Base-by-base conservation (phyloP, 2,888 invertebrate species). In the Polyommatus iphigenia region DNA sequence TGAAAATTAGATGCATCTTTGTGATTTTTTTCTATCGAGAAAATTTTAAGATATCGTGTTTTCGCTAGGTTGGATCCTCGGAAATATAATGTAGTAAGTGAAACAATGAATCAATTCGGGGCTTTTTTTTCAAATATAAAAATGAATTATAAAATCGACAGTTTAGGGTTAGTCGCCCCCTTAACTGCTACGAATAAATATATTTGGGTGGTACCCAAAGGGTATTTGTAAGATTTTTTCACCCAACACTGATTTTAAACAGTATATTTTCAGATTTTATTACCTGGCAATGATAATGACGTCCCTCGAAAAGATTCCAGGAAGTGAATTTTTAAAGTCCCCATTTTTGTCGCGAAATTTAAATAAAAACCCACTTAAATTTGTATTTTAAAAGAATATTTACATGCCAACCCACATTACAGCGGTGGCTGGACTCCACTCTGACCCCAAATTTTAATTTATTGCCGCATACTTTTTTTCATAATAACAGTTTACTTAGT, bases 361-460 rank as follows among this genome's bases (percentile, higher is more conserved):
- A 78, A 78, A 57, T 77, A 77, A 78, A 78, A 75, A 79, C 77
- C 75, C 73, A 62, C 73, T 77, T 78, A 54, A 78, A 77, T 77
- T 76, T 79, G 78, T 77, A 78, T 78, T 78, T 79, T 78, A 76
- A 75, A 75, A 75, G 75, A 75, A 29, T 73, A 73, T 75, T 75
- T 75, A 50, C 75, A 75, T 54, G 75, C 54, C 75, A 75, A 75
- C 75, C 75, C 75, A 54, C 54, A 54, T 75, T 50, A 75, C 75
- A 75, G 24, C 18, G 75, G 75, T 50, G 59, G 62, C 15, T 15
- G 54, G 29, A 29, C 75, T 75, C 75, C 18, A 0, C 46, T 15
- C 73, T 75, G 75, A 75, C 54, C 72, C 67, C 78, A 78, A 79
- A 79, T 79, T 79, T 79, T 78, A 77, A 77, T 78, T 78, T 77